A percentile compares a stretch with the other conserved stretches of the same genome.
Evolutionary conservation across 2,888 invertebrate species (phyloP).

Genomic region (Allygus modestus): DNA sequence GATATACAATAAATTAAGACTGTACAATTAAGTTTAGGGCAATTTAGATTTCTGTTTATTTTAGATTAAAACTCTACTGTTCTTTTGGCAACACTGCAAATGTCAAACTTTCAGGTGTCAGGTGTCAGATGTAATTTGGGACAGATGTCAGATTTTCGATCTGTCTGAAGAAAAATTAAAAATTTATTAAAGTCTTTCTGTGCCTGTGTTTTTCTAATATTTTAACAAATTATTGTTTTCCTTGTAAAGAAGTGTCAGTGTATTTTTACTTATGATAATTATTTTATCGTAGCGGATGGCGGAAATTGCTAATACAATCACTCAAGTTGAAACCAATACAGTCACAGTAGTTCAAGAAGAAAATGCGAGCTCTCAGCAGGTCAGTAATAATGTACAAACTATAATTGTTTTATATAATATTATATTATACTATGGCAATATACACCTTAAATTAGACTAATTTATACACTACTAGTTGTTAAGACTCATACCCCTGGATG

Average conservation of each 20-base stretch:
- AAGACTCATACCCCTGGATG: background rate
- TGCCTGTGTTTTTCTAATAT: too few relatives aligned
- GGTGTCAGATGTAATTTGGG: too few relatives aligned
- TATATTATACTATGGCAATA: background rate
- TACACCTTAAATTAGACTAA: background rate
- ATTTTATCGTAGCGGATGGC: conserved; percentile 42
- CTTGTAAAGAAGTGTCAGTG: background rate
- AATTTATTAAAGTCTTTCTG: too few relatives aligned
- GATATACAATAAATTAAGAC: too few relatives aligned
- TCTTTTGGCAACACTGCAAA: too few relatives aligned
- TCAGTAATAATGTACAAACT: background rate
- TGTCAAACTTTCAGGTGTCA: too few relatives aligned
- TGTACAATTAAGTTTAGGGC: too few relatives aligned
- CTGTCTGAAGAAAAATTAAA: too few relatives aligned
- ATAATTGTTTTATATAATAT: background rate
- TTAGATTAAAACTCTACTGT: too few relatives aligned
- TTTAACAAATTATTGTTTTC: background rate
- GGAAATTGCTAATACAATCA: background rate
- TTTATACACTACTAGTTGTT: background rate
- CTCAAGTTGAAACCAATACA: conserved; percentile 47
- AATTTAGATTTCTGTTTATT: too few relatives aligned
- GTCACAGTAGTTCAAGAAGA: conserved; percentile 42
- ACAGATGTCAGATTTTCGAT: too few relatives aligned
- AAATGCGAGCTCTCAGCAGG: conserved; percentile 42
- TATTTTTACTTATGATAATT: background rate